Evolutionary conservation across 2,888 invertebrate species (phyloP).

Genomic region (Thymelicus acteon): DNA sequence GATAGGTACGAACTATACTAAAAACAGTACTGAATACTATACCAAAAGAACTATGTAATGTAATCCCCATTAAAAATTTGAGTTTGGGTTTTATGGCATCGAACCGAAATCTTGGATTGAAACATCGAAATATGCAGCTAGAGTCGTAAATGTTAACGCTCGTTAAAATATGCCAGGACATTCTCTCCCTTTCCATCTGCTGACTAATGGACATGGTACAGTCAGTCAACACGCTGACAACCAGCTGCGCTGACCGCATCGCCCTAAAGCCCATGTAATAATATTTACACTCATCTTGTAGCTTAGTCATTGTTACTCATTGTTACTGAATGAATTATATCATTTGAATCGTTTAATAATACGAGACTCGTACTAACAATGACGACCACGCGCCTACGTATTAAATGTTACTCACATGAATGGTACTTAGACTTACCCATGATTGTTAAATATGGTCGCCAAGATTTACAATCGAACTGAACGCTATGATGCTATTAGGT

Average conservation of each 20-base stretch:
- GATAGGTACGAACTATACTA: too few relatives aligned
- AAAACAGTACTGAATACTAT: too few relatives aligned
- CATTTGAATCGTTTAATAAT: constrained; percentile 3
- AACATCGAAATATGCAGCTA: not conserved
- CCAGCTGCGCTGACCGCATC: constrained; percentile 20
- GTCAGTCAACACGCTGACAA: constrained; percentile 6
- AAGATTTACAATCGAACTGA: too few relatives aligned
- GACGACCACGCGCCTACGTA: too few relatives aligned
- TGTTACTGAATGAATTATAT: constrained; percentile 9
- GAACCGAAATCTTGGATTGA: too few relatives aligned
- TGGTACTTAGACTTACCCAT: too few relatives aligned
- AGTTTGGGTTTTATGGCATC: too few relatives aligned
- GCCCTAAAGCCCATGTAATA: not conserved
- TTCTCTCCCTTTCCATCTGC: constrained; percentile 13
- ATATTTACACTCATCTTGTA: constrained; percentile 1
- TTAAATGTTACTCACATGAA: too few relatives aligned
- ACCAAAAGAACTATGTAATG: too few relatives aligned
- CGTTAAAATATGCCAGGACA: not conserved
- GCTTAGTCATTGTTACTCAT: constrained; percentile 22
- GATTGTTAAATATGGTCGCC: too few relatives aligned
- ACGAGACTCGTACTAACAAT: not conserved
- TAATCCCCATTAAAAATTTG: too few relatives aligned
- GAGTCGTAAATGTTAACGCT: not conserved
- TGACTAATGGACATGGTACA: not conserved
- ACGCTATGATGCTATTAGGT: too few relatives aligned